Evolutionary conservation across 2,113 vertebrate species (phyloP), one percentile per base, ranked within the genome.

Genomic region (Suricata suricatta): DNA sequence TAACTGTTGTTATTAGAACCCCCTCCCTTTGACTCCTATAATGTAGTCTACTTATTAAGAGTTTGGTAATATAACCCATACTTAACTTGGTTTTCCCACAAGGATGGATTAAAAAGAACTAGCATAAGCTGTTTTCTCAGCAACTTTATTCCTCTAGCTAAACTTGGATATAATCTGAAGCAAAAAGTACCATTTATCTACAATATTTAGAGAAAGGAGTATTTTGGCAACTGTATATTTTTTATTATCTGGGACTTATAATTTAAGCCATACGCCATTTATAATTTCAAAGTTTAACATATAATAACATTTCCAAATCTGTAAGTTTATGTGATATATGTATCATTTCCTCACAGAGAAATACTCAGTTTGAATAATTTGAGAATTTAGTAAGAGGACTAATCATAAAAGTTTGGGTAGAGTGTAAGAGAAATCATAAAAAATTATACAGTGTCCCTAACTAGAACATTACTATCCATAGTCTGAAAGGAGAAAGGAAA

Each of bases 71-170:
- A 41, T 50, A 77, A 91, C 12, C 25, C 41, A 64, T 82, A 81
- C 2, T 88, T 74, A 52, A 69, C 64, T 94, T 57, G 27, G 90
- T 83, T 95, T 89, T 87, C n/a, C 29, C 13, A 38, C 60, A 29
- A 57, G n/a, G 19, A 2, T 76, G 35, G 54, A 41, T 84, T 91
- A 38, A 63, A 76, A 90, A 81, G 31, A 88, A 52, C 16, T 71
- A 9, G 13, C 14, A 23, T 76, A 50, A 68, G 14, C 35, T 90
- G 3, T 35, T 41, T 80, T 80, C 60, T 88, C 5, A 54, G n/a
- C 13, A 77, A 25, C 44, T 94, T 94, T 84, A 44, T 88, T 87
- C 93, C 71, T 96, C 50, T 85, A 85, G 25, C 21, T 88, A 91
- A 96, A 81, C 31, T 89, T 60, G 66, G 44, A 2, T 83, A 44